These are phyloP conservation scores for Spisula solida DNA, from an alignment of 2,888 invertebrate genomes.

Conservation along the genomic window DNA sequence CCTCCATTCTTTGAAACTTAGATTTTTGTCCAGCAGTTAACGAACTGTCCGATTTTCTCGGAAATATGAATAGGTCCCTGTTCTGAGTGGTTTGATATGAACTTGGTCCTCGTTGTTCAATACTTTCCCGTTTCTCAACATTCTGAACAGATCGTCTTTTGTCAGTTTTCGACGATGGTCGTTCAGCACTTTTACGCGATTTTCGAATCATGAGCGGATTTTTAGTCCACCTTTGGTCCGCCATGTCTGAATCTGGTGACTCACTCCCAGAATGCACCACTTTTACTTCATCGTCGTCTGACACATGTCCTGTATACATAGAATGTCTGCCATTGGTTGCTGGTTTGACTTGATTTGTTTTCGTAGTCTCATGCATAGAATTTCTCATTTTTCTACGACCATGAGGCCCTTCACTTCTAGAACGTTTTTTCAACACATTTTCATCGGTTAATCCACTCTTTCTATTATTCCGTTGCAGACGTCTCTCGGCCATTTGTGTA, in stretches of 20 bases:
- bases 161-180: conserved; percentile 74
- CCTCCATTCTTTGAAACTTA: conserved; percentile 83
- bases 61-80: conserved; percentile 72
- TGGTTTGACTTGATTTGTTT: conserved; percentile 49
- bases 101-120: conserved; percentile 41
- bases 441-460: conserved; percentile 33
- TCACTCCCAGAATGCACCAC: conserved; percentile 75
- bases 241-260: conserved; percentile 77
- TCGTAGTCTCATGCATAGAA: conserved; percentile 73
- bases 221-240: conserved; percentile 80
- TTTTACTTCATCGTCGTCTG: conserved; percentile 74
- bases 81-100: conserved; percentile 50
- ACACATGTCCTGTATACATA: conserved; percentile 73
- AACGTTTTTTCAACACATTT: conserved; percentile 76
- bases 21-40: conserved; percentile 68
- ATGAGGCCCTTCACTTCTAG: conserved; percentile 82
- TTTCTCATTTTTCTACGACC: conserved; percentile 72
- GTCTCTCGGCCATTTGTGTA: conserved; percentile 78
- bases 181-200: conserved; percentile 64
- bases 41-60: conserved; percentile 57
- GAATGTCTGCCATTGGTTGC: conserved; percentile 70
- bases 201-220: conserved; percentile 80
- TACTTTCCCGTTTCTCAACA: conserved; percentile 53
- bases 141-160: conserved; percentile 75
- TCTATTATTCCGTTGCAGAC: conserved; percentile 68